A percentile compares a stretch with the other conserved stretches of the same genome.
Conservation (phyloP, 2,797 vertebrate genomes). For the Garrulus glandarius region DNA sequence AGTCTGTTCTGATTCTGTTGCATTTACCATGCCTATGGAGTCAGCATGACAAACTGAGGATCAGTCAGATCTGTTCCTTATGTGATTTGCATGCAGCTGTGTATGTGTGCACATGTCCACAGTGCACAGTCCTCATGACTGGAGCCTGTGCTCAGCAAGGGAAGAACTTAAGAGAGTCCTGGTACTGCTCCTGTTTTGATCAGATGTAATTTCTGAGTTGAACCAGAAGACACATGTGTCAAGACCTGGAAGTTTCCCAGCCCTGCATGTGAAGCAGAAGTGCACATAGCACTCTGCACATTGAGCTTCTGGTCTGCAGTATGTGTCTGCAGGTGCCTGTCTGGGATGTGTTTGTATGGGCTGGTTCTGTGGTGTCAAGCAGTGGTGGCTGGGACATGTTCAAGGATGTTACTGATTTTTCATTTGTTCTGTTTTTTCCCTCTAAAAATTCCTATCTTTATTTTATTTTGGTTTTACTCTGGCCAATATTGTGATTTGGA, state of each 20-base stretch:
- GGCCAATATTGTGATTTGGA: neutral
- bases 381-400: neutral
- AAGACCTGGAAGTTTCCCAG: neutral
- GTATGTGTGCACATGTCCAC: fast-evolving
- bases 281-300: fast-evolving
- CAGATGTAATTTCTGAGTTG: neutral
- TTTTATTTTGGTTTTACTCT: neutral
- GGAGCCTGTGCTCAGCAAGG: neutral
- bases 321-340: neutral
- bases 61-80: neutral
- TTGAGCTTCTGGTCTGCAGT: neutral
- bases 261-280: fast-evolving
- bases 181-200: neutral
- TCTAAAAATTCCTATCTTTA: neutral
- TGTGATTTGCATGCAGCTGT: neutral
- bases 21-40: neutral
- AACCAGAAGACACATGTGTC: neutral
- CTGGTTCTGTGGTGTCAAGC: neutral
- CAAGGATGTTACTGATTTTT: neutral
- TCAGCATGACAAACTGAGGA: neutral
- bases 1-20: neutral
- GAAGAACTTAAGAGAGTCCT: neutral
- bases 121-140: neutral
- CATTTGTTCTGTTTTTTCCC: neutral
- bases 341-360: neutral